phyloP scores from a whole-genome alignment of 2,797 vertebrate species.

The Mormyrops attenuatus region DNA sequence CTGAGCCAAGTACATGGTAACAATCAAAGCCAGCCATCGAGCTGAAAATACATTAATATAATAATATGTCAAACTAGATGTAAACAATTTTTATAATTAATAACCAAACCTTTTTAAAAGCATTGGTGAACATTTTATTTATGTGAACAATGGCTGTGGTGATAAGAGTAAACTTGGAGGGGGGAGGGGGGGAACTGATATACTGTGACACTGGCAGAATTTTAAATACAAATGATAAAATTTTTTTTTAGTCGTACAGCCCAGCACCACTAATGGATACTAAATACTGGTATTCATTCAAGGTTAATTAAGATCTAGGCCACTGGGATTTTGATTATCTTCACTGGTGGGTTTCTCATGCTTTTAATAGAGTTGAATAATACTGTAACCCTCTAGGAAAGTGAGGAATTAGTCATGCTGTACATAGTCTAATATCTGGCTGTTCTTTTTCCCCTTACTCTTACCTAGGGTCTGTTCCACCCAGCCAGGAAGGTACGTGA shows the following conservation, averaged over 20 bases:
- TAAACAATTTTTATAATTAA: background rate
- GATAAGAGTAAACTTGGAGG: background rate
- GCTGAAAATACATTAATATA: background rate
- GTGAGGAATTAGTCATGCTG: background rate
- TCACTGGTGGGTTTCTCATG: background rate
- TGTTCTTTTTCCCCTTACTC: background rate
- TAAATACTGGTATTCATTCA: background rate
- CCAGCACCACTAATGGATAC: background rate
- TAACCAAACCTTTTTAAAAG: background rate
- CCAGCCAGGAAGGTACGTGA: constrained; percentile 96
- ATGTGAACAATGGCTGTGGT: background rate
- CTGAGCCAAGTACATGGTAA: background rate
- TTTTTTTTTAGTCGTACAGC: background rate
- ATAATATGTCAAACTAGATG: background rate
- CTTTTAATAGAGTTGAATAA: background rate
- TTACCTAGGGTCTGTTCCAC: constrained; percentile 86
- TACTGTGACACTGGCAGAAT: background rate
- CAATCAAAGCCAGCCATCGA: background rate
- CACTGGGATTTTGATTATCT: background rate
- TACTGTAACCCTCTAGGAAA: background rate
- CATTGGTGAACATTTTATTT: background rate
- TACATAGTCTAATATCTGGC: background rate
- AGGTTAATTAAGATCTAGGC: background rate
- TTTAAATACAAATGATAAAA: background rate
- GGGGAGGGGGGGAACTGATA: background rate